Evolutionary conservation across 2,797 vertebrate genomes (phyloP), one percentile per base, ranked within the genome.

Genomic region (Girardinus metallicus): DNA sequence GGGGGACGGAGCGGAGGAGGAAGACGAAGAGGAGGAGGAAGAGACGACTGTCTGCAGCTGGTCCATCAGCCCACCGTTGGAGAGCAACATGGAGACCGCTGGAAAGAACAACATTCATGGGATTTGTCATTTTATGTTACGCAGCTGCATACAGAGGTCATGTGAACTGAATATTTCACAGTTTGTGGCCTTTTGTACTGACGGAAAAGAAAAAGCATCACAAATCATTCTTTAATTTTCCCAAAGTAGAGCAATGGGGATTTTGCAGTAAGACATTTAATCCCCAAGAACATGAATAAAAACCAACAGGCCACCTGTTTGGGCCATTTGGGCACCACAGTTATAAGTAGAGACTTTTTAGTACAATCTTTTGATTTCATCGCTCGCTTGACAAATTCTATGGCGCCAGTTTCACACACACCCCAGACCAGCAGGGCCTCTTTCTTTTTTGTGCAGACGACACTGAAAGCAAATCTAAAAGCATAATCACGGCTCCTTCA

Each of bases 61-160:
- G 77, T 96, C 95, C 72, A 99, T 93, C 90, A 99, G 93, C 81
- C 94, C 81, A 21, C 92, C 91, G 2, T 96, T 97, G 89, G 97
- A 97, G 83, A 99, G 96, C 85, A 99, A 91, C 91, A 97, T 95
- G 76, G 96, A 96, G 80, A 97, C 94, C 72, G 96, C 98, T 99
- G 80, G 75, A 75, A 83, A 89, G 77, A 80, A 85, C 74, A 90
- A 79, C 62, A 85, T 72, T 82, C 72, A 85, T 73, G 64, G 76
- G 81, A 64, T 66, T 34, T 64, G 57, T 26, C 12, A 64, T 49
- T 71, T 55, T 73, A 76, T 74, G 72, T 79, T 44, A 44, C 46
- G 36, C 78, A 62, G 6, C 53, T 78, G 51, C 75, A 29, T 43
- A 41, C 47, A 68, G 46, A 74, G 4, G 73, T 41, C 8, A 16